These are phyloP conservation scores for Athene cunicularia DNA, from an alignment of 2,113 vertebrate genomes.

Conservation along the genomic window DNA sequence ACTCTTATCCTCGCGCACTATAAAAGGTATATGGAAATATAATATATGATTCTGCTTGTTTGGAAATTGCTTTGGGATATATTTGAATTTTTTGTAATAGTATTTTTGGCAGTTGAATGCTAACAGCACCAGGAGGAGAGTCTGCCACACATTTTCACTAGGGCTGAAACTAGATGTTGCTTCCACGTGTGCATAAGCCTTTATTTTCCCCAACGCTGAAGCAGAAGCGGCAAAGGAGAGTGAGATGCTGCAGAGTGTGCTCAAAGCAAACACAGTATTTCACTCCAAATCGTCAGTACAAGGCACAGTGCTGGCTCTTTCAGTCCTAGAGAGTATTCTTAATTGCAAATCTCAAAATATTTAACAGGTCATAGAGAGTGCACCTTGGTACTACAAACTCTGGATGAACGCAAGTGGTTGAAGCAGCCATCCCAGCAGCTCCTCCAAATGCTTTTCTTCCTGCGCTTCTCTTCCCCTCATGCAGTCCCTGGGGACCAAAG, in stretches of 20 bases:
- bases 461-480: not conserved
- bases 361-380: not conserved
- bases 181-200: rapidly evolving
- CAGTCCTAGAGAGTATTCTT: not conserved
- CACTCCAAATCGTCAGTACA: not conserved
- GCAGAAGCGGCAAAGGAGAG: not conserved
- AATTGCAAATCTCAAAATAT: not conserved
- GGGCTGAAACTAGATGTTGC: not conserved
- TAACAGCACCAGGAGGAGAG: not conserved
- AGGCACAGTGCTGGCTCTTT: not conserved
- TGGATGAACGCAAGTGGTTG: rapidly evolving
- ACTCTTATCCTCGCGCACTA: not conserved
- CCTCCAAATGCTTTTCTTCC: not conserved
- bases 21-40: slow-evolving; percentile 33
- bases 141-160: not conserved
- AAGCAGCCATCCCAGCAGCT: not conserved
- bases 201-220: not conserved
- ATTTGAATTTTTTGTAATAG: not conserved
- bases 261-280: not conserved
- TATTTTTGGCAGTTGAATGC: not conserved
- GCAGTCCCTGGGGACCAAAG: not conserved
- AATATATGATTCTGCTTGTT: slow-evolving; percentile 9
- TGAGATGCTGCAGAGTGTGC: not conserved
- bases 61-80: slow-evolving; percentile 35
- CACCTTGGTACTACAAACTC: not conserved